These are phyloP conservation scores for Tenthredo distinguenda DNA, from an alignment of 2,888 invertebrate genomes.

Conservation along the genomic window DNA sequence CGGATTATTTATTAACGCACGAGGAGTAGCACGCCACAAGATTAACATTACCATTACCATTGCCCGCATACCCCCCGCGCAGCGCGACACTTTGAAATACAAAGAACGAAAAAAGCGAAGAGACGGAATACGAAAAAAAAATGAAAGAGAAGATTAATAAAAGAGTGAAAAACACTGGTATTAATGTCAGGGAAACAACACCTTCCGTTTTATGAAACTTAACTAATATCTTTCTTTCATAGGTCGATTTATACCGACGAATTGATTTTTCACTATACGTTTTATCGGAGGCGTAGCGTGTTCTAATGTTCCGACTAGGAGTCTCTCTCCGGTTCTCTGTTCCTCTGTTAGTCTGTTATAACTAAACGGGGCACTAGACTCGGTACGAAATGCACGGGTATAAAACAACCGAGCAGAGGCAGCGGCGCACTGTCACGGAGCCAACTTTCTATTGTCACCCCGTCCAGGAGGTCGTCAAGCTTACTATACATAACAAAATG, in stretches of 20 bases:
- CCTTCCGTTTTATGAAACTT: neutral
- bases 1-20: slow-evolving; percentile 47
- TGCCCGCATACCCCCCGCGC: neutral
- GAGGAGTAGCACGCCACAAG: slow-evolving; percentile 29
- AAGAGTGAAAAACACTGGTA: neutral
- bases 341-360: neutral
- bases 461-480: slow-evolving; percentile 47
- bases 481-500: slow-evolving; percentile 42
- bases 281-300: neutral
- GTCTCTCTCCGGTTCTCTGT: neutral
- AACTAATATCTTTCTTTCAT: neutral
- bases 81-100: neutral
- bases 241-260: neutral
- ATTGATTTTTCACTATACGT: neutral
- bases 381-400: slow-evolving; percentile 16
- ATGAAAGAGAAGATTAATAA: neutral
- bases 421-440: slow-evolving; percentile 51
- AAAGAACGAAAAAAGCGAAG: neutral
- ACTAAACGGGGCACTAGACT: neutral
- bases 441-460: slow-evolving; percentile 52
- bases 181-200: neutral
- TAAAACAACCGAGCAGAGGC: slow-evolving; percentile 21
- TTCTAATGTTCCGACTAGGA: neutral
- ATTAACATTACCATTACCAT: neutral
- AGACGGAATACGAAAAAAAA: neutral